phyloP scores from a whole-genome alignment of 1,140 invertebrate species.

The Calliphora vicina region DNA sequence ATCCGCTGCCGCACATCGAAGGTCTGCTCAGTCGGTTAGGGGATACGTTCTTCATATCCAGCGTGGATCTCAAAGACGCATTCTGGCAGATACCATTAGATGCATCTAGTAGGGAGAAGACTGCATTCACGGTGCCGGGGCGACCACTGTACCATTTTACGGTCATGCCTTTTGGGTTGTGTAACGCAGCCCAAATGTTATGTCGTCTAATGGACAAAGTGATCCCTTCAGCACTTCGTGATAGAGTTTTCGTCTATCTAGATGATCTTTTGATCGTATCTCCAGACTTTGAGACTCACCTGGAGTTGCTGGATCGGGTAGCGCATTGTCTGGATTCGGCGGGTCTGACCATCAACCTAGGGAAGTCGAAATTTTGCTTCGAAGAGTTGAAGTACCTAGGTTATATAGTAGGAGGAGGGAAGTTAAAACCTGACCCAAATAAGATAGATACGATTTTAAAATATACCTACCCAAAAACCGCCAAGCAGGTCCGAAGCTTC shows the following conservation, averaged over 20 bases:
- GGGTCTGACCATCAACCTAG: constrained; percentile 43
- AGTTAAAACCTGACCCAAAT: constrained; percentile 22
- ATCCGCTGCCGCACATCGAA: no score
- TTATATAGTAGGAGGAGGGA: constrained; percentile 43
- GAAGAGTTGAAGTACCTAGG: constrained; percentile 43
- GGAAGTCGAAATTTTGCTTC: constrained; percentile 46
- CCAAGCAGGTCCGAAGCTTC: constrained; percentile 59
- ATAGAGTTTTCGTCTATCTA: constrained; percentile 42
- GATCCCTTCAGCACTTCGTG: constrained; percentile 58
- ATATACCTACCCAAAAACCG: constrained; percentile 45
- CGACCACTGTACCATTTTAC: no score
- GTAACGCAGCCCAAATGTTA: constrained; percentile 39
- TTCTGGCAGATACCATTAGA: no score
- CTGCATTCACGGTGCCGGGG: no score
- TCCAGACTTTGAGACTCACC: no score
- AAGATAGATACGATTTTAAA: constrained; percentile 41
- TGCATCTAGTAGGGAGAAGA: no score
- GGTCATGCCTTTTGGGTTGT: constrained; percentile 45
- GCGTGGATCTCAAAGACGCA: no score
- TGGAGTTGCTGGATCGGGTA: no score
- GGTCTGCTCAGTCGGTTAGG: no score
- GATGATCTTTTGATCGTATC: constrained; percentile 38
- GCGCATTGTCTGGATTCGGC: constrained; percentile 9
- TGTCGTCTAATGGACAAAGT: constrained; percentile 43
- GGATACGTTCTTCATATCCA: no score